Percentiles rank a stretch among this genome's conserved stretches.
These are phyloP conservation scores for Globia sparganii DNA, from an alignment of 2,888 invertebrate genomes.

Conservation along the genomic window DNA sequence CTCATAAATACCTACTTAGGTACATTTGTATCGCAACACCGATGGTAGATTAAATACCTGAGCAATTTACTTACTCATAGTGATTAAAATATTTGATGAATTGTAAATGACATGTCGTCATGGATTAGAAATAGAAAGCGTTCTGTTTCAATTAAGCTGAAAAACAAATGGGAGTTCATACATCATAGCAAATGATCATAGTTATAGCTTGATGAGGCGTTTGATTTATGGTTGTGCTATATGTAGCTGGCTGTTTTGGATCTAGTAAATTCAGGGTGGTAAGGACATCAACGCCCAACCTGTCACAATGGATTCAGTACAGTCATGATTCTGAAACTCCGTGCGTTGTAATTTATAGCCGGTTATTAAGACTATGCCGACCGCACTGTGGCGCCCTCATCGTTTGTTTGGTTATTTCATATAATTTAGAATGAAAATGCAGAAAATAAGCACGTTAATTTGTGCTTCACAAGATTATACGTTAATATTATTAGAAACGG, in stretches of 20 bases:
- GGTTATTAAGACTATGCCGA: too few relatives aligned
- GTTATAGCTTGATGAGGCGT: background rate
- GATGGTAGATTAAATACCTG: constrained; percentile 19
- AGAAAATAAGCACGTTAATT: too few relatives aligned
- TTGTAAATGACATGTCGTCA: constrained; percentile 9
- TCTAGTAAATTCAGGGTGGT: background rate
- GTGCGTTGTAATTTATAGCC: background rate
- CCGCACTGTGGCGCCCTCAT: too few relatives aligned
- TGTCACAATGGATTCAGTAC: background rate
- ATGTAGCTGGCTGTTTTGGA: background rate
- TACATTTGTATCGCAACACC: constrained; percentile 35
- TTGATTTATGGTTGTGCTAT: background rate
- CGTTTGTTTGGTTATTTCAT: too few relatives aligned
- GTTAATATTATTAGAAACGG: too few relatives aligned
- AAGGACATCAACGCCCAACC: background rate
- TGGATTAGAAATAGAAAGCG: constrained; percentile 27
- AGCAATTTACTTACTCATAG: background rate
- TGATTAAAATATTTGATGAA: constrained; percentile 30
- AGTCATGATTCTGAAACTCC: too few relatives aligned
- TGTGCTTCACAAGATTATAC: too few relatives aligned
- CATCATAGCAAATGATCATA: background rate
- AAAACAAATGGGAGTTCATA: constrained; percentile 7
- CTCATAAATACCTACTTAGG: too few relatives aligned
- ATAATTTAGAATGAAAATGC: too few relatives aligned
- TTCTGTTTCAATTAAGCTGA: constrained; percentile 18